A percentile compares a stretch with the other conserved stretches of the same genome.
Conservation (phyloP, 1,140 invertebrate genomes). For the Eriosoma lanigerum region DNA sequence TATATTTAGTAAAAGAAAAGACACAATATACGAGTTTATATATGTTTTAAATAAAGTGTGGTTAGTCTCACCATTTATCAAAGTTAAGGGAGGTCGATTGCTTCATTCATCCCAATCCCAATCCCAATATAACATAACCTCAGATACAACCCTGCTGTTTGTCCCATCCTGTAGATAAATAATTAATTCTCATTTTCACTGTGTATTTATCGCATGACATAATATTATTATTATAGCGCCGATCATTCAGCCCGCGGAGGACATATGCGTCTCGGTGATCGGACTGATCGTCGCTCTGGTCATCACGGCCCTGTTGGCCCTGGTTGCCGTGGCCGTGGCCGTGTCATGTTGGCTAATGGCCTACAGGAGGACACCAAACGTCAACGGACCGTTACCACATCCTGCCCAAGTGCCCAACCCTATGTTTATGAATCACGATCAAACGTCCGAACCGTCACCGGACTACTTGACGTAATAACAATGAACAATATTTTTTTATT, state of each 20-base stretch:
- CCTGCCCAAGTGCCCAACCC: constrained; percentile 93
- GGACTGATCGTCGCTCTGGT: constrained; percentile 89
- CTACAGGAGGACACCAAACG: constrained; percentile 79
- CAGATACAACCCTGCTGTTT: too few species aligned
- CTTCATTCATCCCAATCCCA: too few species aligned
- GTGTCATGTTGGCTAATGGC: constrained; percentile 95
- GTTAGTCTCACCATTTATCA: too few species aligned
- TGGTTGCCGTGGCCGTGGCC: constrained; percentile 89
- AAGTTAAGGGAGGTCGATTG: too few species aligned
- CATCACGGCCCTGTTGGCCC: constrained; percentile 84
- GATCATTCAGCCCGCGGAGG: constrained; percentile 63
- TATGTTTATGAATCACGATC: constrained; percentile 82
- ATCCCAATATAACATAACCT: too few species aligned
- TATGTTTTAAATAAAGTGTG: too few species aligned
- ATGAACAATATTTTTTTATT: background rate
- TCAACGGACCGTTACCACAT: constrained; percentile 85
- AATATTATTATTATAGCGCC: constrained; percentile 44
- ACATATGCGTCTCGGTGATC: constrained; percentile 90
- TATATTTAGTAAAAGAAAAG: too few species aligned
- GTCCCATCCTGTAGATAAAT: too few species aligned
- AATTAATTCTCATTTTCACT: too few species aligned
- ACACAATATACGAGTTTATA: too few species aligned
- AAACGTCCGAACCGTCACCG: constrained; percentile 74
- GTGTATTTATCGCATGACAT: too few species aligned
- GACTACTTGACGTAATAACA: constrained; percentile 72